Percentiles rank a stretch among this genome's conserved stretches.
These are phyloP conservation scores for Zygogramma bicolorata DNA, from an alignment of 2,888 invertebrate species.

Conservation along the genomic window DNA sequence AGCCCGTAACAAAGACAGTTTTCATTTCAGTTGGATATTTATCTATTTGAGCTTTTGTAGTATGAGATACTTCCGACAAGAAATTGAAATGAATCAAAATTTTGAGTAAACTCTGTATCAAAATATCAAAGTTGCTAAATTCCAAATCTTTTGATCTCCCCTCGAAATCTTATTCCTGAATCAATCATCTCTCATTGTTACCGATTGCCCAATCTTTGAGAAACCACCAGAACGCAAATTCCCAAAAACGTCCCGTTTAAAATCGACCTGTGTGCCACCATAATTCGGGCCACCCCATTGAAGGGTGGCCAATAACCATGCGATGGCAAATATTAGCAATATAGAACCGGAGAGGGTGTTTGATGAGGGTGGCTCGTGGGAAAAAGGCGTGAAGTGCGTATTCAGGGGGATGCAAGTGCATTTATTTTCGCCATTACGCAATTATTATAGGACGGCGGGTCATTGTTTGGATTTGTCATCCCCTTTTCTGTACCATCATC, in stretches of 20 bases:
- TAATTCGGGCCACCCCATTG: constrained; percentile 12
- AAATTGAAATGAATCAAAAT: no score
- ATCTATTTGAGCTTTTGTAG: no score
- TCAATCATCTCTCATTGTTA: background rate
- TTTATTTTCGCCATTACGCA: constrained; percentile 48
- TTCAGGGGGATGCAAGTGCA: constrained; percentile 45
- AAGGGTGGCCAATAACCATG: constrained; percentile 25
- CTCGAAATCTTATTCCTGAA: background rate
- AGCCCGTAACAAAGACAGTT: no score
- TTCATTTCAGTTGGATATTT: no score
- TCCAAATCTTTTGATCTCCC: no score
- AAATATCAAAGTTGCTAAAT: no score
- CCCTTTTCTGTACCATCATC: constrained; percentile 31
- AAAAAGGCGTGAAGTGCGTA: constrained; percentile 42
- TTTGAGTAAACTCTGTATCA: no score
- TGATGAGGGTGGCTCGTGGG: constrained; percentile 46
- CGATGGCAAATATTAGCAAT: constrained; percentile 42
- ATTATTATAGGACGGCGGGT: constrained; percentile 32
- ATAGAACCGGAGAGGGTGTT: constrained; percentile 35
- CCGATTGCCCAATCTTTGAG: background rate
- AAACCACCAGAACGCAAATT: background rate
- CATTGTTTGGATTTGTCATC: constrained; percentile 39
- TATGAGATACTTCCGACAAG: no score
- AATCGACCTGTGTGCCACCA: background rate
- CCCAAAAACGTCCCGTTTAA: background rate